Evolutionary conservation across 2,113 vertebrate species (phyloP).

Genomic region (Colistium nudipinnis): DNA sequence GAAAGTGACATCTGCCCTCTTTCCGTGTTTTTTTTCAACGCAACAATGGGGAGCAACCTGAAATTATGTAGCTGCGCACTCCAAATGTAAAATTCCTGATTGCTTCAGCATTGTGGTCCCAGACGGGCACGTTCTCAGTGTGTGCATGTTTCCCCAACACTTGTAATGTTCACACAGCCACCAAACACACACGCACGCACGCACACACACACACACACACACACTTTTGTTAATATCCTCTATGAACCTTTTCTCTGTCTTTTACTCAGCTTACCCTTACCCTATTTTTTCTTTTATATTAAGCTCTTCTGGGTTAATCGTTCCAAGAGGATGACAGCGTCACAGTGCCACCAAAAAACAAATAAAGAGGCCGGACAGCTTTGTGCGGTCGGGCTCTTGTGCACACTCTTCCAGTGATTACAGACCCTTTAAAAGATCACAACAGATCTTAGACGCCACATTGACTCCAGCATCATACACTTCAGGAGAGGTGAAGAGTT

Average conservation of each 20-base stretch:
- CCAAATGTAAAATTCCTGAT: constrained; percentile 3
- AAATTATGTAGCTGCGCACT: neutral
- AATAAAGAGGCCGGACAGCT: constrained; percentile 69
- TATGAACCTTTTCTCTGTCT: constrained; percentile 43
- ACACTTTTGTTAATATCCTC: constrained; percentile 55
- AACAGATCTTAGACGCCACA: constrained; percentile 30
- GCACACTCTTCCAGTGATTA: constrained; percentile 63
- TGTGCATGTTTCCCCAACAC: constrained; percentile 25
- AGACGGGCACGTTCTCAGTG: constrained; percentile 19
- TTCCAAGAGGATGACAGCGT: constrained; percentile 79
- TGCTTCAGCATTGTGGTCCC: constrained; percentile 18
- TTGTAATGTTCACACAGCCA: constrained; percentile 3
- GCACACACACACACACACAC: constrained; percentile 5
- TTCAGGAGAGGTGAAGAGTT: constrained; percentile 39
- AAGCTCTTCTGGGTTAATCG: constrained; percentile 82
- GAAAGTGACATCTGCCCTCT: neutral
- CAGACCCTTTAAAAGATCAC: constrained; percentile 58
- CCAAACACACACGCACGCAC: constrained; percentile 15
- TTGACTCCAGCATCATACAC: constrained; percentile 9
- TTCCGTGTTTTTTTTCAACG: constrained; percentile 1
- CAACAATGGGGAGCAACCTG: neutral
- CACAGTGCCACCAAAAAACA: constrained; percentile 52
- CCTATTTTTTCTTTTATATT: constrained; percentile 75
- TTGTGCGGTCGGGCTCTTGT: constrained; percentile 52
- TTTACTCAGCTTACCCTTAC: constrained; percentile 44